These are phyloP conservation scores for Megaceryle maxima DNA, from an alignment of 2,113 vertebrate species.

Conservation along the genomic window DNA sequence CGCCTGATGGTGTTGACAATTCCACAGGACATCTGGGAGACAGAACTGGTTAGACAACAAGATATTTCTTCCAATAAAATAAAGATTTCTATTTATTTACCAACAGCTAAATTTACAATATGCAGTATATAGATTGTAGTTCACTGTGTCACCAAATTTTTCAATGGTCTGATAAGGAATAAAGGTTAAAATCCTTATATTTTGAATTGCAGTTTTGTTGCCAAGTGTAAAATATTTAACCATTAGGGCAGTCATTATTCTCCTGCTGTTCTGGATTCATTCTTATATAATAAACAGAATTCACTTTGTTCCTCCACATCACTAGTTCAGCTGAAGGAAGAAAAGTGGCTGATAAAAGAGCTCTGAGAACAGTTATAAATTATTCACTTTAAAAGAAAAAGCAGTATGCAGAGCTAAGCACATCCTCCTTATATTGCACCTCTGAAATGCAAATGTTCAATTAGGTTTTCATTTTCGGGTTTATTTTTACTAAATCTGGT, in stretches of 20 bases:
- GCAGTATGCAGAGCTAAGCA: slow-evolving; percentile 42
- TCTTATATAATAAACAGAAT: slow-evolving; percentile 78
- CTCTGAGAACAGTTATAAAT: slow-evolving; percentile 78
- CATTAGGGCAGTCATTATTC: slow-evolving; percentile 77
- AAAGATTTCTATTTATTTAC: not conserved
- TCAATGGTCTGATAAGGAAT: slow-evolving; percentile 12
- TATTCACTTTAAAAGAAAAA: slow-evolving; percentile 74
- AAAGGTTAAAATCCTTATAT: slow-evolving; percentile 64
- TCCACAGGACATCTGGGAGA: not conserved
- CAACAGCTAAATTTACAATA: slow-evolving; percentile 10
- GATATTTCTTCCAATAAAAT: not conserved
- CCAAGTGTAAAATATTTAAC: slow-evolving; percentile 71
- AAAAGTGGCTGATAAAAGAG: slow-evolving; percentile 84
- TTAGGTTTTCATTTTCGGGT: slow-evolving; percentile 65
- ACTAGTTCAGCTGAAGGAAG: slow-evolving; percentile 78
- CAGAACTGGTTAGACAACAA: not conserved
- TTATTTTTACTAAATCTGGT: slow-evolving; percentile 69
- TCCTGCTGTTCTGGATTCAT: slow-evolving; percentile 79
- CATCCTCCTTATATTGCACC: slow-evolving; percentile 46
- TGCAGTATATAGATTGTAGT: not conserved
- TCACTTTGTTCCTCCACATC: slow-evolving; percentile 74
- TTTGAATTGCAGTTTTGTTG: slow-evolving; percentile 63
- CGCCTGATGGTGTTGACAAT: not conserved
- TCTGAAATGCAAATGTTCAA: slow-evolving; percentile 73
- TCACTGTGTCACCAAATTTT: slow-evolving; percentile 25